A percentile compares a stretch with the other conserved stretches of the same genome.
These are phyloP conservation scores for Strongylocentrotus purpuratus DNA, from an alignment of 35 echinoderm and acorn worm genomes.

Conservation along the genomic window DNA sequence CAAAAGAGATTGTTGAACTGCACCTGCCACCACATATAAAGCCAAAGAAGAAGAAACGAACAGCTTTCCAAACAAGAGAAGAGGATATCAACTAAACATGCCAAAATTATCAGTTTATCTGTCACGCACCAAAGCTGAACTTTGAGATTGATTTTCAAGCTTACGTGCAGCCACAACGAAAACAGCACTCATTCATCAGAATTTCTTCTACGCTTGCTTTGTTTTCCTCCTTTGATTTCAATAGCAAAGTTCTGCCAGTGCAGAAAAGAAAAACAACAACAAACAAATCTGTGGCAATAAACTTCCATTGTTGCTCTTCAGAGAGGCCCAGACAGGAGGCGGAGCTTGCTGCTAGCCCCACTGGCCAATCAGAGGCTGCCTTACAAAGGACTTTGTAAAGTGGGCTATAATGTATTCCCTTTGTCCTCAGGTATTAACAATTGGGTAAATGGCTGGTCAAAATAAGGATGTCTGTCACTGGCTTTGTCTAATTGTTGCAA, in stretches of 20 bases:
- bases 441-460: background rate
- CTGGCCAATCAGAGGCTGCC: background rate
- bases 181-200: conserved; percentile 2
- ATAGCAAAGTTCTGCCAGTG: background rate
- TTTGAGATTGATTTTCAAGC: conserved; percentile 18
- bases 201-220: background rate
- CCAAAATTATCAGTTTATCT: conserved; percentile 19
- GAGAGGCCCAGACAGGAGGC: background rate
- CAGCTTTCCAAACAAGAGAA: background rate
- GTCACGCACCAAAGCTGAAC: background rate
- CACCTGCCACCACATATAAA: background rate
- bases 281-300: background rate
- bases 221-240: background rate
- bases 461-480: background rate
- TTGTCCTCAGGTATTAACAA: background rate
- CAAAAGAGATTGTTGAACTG: background rate
- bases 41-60: background rate
- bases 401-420: background rate
- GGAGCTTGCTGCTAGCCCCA: background rate
- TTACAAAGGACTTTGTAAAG: background rate
- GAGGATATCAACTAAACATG: background rate
- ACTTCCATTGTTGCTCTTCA: background rate
- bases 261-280: background rate
- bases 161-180: conserved; percentile 15
- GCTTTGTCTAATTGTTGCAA: background rate